Percentiles rank a stretch among this genome's conserved stretches.
Evolutionary conservation across 2,888 invertebrate species (phyloP).

Genomic region (Rhamnusium bicolor): DNA sequence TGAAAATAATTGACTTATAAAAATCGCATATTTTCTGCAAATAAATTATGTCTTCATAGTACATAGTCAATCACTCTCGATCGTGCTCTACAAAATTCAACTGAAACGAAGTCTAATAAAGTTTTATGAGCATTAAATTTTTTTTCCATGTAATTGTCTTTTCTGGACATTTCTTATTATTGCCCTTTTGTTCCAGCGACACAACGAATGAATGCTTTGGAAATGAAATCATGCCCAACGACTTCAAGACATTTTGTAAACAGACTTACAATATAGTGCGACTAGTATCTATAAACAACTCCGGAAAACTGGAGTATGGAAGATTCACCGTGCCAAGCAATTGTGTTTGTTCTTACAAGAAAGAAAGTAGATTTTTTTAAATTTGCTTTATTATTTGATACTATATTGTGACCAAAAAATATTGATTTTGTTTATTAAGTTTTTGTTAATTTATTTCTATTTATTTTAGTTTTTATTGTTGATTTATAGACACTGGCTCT

Average conservation of each 20-base stretch:
- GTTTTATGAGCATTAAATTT: too few species aligned
- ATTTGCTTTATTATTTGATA: background rate
- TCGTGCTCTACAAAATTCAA: too few species aligned
- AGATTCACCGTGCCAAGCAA: slow-evolving; percentile 43
- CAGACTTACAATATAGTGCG: slow-evolving; percentile 39
- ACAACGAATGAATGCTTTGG: slow-evolving; percentile 27
- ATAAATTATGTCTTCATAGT: too few species aligned
- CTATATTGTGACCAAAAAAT: background rate
- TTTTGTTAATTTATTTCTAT: slow-evolving; percentile 10
- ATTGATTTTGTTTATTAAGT: background rate
- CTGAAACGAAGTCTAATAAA: too few species aligned
- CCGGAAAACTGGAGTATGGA: slow-evolving; percentile 43
- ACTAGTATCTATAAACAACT: slow-evolving; percentile 34
- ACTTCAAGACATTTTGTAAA: slow-evolving; percentile 40
- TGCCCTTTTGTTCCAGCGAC: slow-evolving; percentile 35
- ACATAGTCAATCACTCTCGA: too few species aligned
- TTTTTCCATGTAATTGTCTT: too few species aligned
- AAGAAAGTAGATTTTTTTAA: slow-evolving; percentile 9
- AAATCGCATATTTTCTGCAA: too few species aligned
- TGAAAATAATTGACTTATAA: too few species aligned
- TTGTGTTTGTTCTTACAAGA: slow-evolving; percentile 41
- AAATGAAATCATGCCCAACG: slow-evolving; percentile 34
- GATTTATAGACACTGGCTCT: background rate
- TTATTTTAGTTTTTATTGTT: slow-evolving; percentile 6
- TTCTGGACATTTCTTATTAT: background rate